phyloP scores from a whole-genome alignment of 2,888 invertebrate genomes.

The Phlogophora meticulosa region DNA sequence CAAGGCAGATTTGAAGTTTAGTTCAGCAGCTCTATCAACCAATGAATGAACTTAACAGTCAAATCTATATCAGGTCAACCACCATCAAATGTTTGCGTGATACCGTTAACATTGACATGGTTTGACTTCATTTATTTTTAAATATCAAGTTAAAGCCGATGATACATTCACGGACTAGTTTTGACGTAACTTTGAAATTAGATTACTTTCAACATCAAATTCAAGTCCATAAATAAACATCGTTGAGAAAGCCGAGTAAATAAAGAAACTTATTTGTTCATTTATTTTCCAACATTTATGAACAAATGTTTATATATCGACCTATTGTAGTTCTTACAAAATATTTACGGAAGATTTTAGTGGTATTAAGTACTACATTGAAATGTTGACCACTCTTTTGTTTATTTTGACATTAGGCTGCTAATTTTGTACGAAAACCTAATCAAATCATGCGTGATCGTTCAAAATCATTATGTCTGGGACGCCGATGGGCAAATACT shows the following conservation, averaged over 20 bases:
- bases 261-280: slow-evolving; percentile 6
- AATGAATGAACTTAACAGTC: slow-evolving; percentile 1
- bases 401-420: slow-evolving; percentile 6
- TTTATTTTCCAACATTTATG: slow-evolving; percentile 5
- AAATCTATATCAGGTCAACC: slow-evolving; percentile 1
- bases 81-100: slow-evolving; percentile 18
- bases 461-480: slow-evolving; percentile 40
- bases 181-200: slow-evolving; percentile 49
- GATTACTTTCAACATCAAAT: slow-evolving; percentile 56
- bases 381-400: slow-evolving; percentile 5
- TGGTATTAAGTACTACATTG: not conserved
- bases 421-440: slow-evolving; percentile 19
- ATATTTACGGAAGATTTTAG: slow-evolving; percentile 3
- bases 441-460: slow-evolving; percentile 27
- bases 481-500: too few relatives aligned
- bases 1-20: not conserved
- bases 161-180: slow-evolving; percentile 43
- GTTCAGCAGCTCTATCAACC: not conserved
- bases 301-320: not conserved
- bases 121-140: slow-evolving; percentile 32
- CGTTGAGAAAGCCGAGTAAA: slow-evolving; percentile 40
- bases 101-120: slow-evolving; percentile 51
- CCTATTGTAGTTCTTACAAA: not conserved
- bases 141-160: slow-evolving; percentile 38
- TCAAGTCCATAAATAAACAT: slow-evolving; percentile 25